phyloP scores from a whole-genome alignment of 2,113 vertebrate species.

The Psittacus erithacus region DNA sequence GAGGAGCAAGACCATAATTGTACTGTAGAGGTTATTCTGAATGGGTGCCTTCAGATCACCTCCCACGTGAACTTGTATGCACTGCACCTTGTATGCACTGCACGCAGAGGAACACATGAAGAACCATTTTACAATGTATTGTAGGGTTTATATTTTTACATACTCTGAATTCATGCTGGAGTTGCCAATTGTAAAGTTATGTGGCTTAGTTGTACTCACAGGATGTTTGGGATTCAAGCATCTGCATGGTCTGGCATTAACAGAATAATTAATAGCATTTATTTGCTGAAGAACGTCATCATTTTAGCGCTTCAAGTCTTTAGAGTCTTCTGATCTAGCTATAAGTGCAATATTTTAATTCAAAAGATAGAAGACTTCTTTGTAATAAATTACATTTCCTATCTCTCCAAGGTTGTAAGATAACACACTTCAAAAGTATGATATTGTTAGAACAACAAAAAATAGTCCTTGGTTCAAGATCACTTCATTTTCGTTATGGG shows the following conservation, averaged over 20 bases:
- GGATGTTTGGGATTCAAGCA: not conserved
- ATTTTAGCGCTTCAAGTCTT: not conserved
- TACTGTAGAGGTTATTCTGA: not conserved
- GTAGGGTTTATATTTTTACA: not conserved
- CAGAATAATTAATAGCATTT: not conserved
- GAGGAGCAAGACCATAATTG: not conserved
- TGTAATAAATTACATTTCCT: not conserved
- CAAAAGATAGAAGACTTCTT: not conserved
- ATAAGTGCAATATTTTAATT: not conserved
- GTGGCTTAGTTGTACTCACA: not conserved
- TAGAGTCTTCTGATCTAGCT: not conserved
- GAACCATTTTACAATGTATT: not conserved
- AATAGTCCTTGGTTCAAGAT: not conserved
- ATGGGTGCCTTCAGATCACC: not conserved
- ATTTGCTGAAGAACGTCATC: not conserved
- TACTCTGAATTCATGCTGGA: not conserved
- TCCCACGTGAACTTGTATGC: not conserved
- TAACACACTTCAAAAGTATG: not conserved
- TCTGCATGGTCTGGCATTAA: not conserved
- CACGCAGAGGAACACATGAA: not conserved
- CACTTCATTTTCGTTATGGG: not conserved
- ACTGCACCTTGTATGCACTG: not conserved
- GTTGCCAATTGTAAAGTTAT: not conserved
- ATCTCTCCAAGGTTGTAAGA: not conserved
- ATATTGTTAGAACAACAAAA: not conserved